Conservation (phyloP, 2,888 invertebrate genomes). For the Phania funesta region DNA sequence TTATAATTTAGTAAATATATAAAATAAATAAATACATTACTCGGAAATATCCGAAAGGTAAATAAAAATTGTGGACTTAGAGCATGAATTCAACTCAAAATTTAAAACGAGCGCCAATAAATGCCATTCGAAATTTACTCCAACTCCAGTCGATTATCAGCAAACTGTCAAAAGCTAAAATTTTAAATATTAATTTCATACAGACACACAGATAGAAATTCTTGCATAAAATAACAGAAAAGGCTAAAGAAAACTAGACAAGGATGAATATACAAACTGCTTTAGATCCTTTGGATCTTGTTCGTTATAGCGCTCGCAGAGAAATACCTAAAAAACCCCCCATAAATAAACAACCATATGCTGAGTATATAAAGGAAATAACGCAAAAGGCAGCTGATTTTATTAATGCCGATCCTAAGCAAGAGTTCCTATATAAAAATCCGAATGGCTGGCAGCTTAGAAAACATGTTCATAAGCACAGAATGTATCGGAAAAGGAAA, state of each 20-base stretch:
- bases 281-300: conserved; percentile 55
- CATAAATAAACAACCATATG: conserved; percentile 2
- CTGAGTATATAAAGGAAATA: conserved; percentile 53
- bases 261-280: conserved; percentile 17
- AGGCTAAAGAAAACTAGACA: background rate
- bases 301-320: background rate
- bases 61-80: no score
- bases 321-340: background rate
- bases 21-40: no score
- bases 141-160: no score
- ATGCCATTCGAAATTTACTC: no score
- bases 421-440: conserved; percentile 72
- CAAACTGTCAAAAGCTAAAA: no score
- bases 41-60: no score
- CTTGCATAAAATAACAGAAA: no score
- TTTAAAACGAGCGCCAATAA: no score
- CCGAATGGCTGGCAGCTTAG: conserved; percentile 47
- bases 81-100: no score
- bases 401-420: conserved; percentile 70
- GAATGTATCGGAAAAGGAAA: background rate
- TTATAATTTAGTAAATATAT: no score
- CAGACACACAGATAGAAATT: no score
- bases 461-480: background rate
- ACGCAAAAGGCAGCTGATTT: conserved; percentile 70
- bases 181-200: background rate